These are phyloP conservation scores for Astreopora myriophthalma DNA, from an alignment of 64 coral and sea anemone genomes.

Conservation along the genomic window DNA sequence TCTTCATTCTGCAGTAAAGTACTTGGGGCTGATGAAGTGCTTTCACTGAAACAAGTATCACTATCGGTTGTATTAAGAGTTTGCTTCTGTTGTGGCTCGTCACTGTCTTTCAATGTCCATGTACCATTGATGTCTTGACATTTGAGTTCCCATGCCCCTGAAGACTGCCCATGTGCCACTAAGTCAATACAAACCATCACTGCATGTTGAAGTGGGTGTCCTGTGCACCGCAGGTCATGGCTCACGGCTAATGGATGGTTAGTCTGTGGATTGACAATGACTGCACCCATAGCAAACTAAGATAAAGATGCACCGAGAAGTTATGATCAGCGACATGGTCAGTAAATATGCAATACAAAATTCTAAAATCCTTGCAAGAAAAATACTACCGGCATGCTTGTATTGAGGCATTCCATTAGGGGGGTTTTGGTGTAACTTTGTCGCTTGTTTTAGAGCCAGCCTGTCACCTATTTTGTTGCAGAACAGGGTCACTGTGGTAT, in stretches of 20 bases:
- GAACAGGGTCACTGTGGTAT: no score
- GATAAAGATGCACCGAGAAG: neutral
- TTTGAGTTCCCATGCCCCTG: constrained; percentile 78
- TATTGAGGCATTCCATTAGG: no score
- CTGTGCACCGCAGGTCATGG: constrained; percentile 62
- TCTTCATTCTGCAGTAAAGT: neutral
- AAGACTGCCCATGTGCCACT: constrained; percentile 81
- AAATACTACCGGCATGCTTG: no score
- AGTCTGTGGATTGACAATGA: constrained; percentile 75
- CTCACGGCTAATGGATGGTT: constrained; percentile 72
- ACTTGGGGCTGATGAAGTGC: neutral
- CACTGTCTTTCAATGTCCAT: constrained; percentile 24
- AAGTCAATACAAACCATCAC: constrained; percentile 92
- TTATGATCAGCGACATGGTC: neutral
- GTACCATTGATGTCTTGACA: neutral
- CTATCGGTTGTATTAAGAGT: neutral
- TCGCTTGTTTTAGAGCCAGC: no score
- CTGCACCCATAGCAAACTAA: constrained; percentile 76
- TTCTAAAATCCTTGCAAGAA: no score
- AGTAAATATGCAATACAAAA: neutral
- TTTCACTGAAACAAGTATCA: neutral
- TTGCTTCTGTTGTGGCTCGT: neutral
- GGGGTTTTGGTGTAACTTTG: no score
- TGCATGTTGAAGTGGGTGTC: constrained; percentile 94
- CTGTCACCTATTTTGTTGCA: no score